Evolutionary conservation across 2,888 invertebrate species (phyloP).

Genomic region (Onchidella celtica): DNA sequence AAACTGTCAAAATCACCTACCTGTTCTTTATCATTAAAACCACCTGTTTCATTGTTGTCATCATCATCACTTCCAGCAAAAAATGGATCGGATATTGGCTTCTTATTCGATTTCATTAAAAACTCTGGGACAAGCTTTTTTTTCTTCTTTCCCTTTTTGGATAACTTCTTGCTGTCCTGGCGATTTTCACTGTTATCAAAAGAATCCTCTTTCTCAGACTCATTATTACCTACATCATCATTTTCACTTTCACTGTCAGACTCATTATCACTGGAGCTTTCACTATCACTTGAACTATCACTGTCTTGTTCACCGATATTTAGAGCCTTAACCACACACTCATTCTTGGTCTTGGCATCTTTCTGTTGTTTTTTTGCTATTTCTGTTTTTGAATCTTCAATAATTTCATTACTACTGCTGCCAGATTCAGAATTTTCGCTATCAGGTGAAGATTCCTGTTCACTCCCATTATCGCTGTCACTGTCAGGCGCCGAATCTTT

Average conservation of each 20-base stretch:
- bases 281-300: not conserved
- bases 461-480: not conserved
- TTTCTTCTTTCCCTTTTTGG: not conserved
- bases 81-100: conserved; percentile 16
- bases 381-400: not conserved
- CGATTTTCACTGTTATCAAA: conserved; percentile 41
- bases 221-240: conserved; percentile 36
- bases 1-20: not conserved
- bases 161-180: conserved; percentile 1
- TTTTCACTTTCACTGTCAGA: conserved; percentile 16
- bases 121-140: conserved; percentile 14
- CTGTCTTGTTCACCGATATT: conserved; percentile 53
- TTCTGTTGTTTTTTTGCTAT: no score
- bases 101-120: conserved; percentile 12
- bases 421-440: not conserved
- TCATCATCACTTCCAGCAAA: conserved; percentile 45
- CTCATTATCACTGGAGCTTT: not conserved
- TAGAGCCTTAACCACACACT: conserved; percentile 65
- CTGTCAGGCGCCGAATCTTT: not conserved
- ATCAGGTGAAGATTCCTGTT: not conserved
- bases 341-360: conserved; percentile 51
- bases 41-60: conserved; percentile 23
- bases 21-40: not conserved
- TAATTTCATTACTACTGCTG: not conserved
- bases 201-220: not conserved